These are phyloP conservation scores for Clunio marinus DNA, from an alignment of 2,888 invertebrate species.

Conservation along the genomic window DNA sequence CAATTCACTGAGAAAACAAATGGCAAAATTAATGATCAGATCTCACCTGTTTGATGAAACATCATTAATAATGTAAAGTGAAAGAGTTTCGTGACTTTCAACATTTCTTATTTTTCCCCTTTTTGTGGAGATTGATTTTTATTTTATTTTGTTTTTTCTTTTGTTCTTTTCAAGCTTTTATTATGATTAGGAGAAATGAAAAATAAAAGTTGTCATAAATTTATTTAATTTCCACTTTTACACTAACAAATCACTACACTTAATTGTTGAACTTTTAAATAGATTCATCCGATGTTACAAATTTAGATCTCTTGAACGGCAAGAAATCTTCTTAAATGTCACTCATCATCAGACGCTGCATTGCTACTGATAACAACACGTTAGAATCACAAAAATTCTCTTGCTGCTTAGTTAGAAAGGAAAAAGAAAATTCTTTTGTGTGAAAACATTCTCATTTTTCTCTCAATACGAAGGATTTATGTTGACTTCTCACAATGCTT, in stretches of 20 bases:
- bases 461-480: conserved; percentile 4
- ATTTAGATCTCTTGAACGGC: too few species aligned
- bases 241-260: too few species aligned
- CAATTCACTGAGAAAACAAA: conserved; percentile 12
- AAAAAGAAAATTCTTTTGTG: not conserved
- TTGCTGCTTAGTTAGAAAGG: not conserved
- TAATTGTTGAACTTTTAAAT: too few species aligned
- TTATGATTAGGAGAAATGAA: too few species aligned
- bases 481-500: not conserved
- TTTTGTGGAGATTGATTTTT: not conserved
- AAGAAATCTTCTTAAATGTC: too few species aligned
- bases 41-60: conserved; percentile 38
- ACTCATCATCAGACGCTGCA: not conserved
- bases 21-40: conserved; percentile 30
- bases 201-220: too few species aligned
- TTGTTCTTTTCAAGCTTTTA: too few species aligned
- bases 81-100: conserved; percentile 27
- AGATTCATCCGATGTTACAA: too few species aligned
- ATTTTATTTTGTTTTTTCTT: not conserved
- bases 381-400: not conserved
- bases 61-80: conserved; percentile 37
- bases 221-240: too few species aligned
- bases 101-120: too few species aligned
- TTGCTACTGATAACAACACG: conserved; percentile 7
- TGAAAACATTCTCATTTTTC: not conserved